phyloP scores from a whole-genome alignment of 2,113 vertebrate genomes.

The Glareola pratincola region DNA sequence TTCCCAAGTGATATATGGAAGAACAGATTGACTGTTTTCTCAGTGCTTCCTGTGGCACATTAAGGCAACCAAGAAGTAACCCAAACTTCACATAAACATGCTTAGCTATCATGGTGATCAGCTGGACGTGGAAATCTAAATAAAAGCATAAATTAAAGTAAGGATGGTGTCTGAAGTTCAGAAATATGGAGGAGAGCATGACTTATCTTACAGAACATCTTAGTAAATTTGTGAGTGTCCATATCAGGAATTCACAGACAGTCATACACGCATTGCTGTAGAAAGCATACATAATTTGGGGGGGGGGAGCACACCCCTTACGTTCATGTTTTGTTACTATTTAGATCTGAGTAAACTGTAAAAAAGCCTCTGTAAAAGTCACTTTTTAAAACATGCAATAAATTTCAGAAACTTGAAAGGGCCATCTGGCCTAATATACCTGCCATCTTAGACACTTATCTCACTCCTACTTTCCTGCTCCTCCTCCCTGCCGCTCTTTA shows the following conservation, averaged over 20 bases:
- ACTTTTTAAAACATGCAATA: neutral
- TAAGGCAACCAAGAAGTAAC: neutral
- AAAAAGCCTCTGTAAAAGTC: neutral
- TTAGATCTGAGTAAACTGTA: neutral
- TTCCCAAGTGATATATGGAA: neutral
- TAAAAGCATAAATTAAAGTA: neutral
- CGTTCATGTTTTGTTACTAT: neutral
- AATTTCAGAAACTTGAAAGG: slow-evolving; percentile 42
- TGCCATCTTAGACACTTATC: neutral
- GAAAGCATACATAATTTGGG: neutral
- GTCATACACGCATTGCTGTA: neutral
- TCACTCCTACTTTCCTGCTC: neutral
- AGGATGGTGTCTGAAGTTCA: neutral
- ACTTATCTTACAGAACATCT: neutral
- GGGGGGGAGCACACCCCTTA: neutral
- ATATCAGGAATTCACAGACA: neutral
- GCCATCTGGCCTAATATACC: neutral
- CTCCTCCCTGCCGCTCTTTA: neutral
- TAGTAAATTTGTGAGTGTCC: neutral
- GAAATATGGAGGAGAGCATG: neutral
- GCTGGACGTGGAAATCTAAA: neutral
- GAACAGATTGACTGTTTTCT: neutral
- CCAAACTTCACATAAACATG: neutral
- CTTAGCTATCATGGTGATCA: neutral
- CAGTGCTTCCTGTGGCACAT: neutral